Base-by-base conservation (phyloP, 2,888 invertebrate species). In the Polydrusus pterygomalis region DNA sequence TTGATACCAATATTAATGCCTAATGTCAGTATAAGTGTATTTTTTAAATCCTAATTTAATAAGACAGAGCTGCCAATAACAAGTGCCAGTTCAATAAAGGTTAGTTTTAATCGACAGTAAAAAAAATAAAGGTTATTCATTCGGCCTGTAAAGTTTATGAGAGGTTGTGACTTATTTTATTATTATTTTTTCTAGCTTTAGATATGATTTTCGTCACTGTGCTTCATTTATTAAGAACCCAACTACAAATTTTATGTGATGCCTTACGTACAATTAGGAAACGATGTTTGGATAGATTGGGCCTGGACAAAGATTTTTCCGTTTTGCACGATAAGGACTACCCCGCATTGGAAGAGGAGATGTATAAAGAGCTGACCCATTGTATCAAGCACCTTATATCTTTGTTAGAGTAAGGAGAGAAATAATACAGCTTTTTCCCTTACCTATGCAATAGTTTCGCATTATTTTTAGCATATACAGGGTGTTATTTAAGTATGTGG, bases 151-250 rank as follows among this genome's bases (percentile, higher is more conserved):
- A n/a, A n/a, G n/a, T n/a, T n/a, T n/a, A n/a, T n/a, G n/a, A n/a
- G n/a, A n/a, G n/a, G n/a, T n/a, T n/a, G n/a, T n/a, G n/a, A 40
- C 1, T 40, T 9, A 6, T 11, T 11, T 11, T 40, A 8, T 40
- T 40, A 40, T 40, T 5, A 11, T n/a, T 67, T 56, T 34, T 73
- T 74, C 67, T 25, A 78, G 78, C 76, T 15, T 74, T 79, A 8
- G 84, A 84, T 74, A 80, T 79, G 43, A 25, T 81, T 38, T 83
- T 82, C 74, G 81, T 81, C 18, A 71, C 78, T 17, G 54, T 81
- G 2, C 72, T 83, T 20, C 81, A 80, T 64, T 79, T 81, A 49
- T 70, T 81, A 6, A 80, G 78, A 63, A 79, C 79, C 1, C 84
- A 84, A 70, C 60, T 84, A 15, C n/a, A 78, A n/a, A 80, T 82